These are phyloP conservation scores for Microplitis deprimator DNA, from an alignment of 2,888 invertebrate genomes.

Conservation along the genomic window DNA sequence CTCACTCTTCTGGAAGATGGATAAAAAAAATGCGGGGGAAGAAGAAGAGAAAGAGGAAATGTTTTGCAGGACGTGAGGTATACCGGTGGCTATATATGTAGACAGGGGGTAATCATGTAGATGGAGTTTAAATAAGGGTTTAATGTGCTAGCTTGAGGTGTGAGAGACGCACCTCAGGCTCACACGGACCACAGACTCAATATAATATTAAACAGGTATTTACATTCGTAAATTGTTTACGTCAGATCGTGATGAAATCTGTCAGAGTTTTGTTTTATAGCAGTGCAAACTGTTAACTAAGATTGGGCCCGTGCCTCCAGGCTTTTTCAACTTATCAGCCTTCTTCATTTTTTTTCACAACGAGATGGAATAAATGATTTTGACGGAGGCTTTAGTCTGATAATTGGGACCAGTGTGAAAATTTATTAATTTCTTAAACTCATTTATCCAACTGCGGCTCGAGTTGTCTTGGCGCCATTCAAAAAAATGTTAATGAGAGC, in stretches of 20 bases:
- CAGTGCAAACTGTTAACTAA: conserved; percentile 35
- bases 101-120: conserved; percentile 16
- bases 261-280: conserved; percentile 63
- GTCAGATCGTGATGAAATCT: conserved; percentile 68
- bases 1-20: neutral
- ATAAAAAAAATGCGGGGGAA: conserved; percentile 16
- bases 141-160: conserved; percentile 56
- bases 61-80: neutral
- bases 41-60: conserved; percentile 1
- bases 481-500: no score
- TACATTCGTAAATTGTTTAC: conserved; percentile 71
- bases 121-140: conserved; percentile 61
- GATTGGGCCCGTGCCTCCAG: conserved; percentile 43
- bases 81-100: conserved; percentile 22
- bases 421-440: no score
- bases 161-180: conserved; percentile 46
- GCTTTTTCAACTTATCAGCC: conserved; percentile 19
- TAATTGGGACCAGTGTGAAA: no score
- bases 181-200: conserved; percentile 40
- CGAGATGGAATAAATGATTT: neutral
- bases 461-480: no score
- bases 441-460: no score
- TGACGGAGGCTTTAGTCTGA: no score
- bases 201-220: conserved; percentile 69
- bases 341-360: neutral